Base-by-base conservation (phyloP, 2,113 vertebrate species). In the Heterocephalus glaber region DNA sequence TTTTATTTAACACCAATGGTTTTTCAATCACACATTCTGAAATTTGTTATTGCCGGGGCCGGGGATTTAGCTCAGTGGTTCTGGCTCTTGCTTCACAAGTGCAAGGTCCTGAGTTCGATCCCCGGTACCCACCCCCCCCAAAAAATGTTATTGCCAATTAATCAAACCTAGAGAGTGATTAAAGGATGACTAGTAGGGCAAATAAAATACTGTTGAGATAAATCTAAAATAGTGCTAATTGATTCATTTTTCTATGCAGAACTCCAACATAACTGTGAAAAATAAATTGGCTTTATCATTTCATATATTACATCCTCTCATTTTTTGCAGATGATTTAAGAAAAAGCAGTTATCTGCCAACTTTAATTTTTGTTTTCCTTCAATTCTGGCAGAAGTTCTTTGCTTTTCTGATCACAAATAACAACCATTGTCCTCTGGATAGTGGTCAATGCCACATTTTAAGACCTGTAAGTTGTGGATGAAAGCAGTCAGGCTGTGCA, bases 351-450 rank as follows among this genome's bases (percentile, higher is more conserved):
- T 86, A 24, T 49, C 84, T 94, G 14, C 79, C n/a, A 88, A 58
- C 80, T 79, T 80, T 63, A 92, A 84, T 94, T 94, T 5, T 16
- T 26, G 30, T 77, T 89, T 49, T 95, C 1, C 54, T 92, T 90
- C 60, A 88, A 77, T 30, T 28, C 17, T 86, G 72, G 22, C 38
- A 94, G 2, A 30, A 80, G 30, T 38, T 65, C n/a, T 94, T 93
- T 89, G 38, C 13, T 84, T 94, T 87, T n/a, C 20, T 79, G 24
- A 49, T 60, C 38, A 72, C n/a, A 94, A 38, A 91, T 30, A 58
- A n/a, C 74, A 58, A 12, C 41, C 38, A 80, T 95, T 81, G 38
- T 60, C 49, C 72, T 68, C 54, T 76, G 58, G 5, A 2, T 92
- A 52, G 44, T 56, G 38, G 19, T 56, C 54, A 66, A 84, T 56